Evolutionary conservation across 2,888 invertebrate species (phyloP).

Genomic region (Periphyllus acericola): DNA sequence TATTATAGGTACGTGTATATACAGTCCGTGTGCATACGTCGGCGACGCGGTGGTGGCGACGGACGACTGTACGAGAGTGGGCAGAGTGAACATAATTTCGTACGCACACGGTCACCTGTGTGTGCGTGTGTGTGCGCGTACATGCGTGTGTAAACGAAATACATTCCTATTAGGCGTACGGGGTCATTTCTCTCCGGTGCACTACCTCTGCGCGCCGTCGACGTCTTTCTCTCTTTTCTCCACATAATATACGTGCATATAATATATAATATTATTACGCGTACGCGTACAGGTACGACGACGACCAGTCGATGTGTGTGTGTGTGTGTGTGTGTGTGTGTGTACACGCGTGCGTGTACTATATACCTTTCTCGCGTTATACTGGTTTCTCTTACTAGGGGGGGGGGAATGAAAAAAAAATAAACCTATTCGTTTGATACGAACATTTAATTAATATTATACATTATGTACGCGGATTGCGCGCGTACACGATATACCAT

Average conservation of each 20-base stretch:
- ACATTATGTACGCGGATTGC: neutral
- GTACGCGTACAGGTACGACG: neutral
- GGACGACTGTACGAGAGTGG: conserved; percentile 31
- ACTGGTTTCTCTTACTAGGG: conserved; percentile 24
- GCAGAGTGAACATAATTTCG: conserved; percentile 37
- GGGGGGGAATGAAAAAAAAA: neutral
- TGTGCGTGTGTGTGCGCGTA: neutral
- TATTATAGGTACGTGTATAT: no score
- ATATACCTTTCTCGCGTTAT: neutral
- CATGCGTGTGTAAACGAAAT: conserved; percentile 41
- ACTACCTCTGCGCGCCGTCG: neutral
- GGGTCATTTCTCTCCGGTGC: conserved; percentile 50
- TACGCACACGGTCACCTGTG: neutral
- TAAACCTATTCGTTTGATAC: conserved; percentile 19
- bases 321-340: no score
- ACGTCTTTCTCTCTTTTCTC: conserved; percentile 44
- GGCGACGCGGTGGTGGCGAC: neutral
- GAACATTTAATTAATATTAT: conserved; percentile 31
- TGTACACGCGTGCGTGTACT: no score
- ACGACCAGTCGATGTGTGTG: neutral
- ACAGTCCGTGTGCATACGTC: neutral
- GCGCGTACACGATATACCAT: neutral
- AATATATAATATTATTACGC: neutral
- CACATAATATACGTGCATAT: neutral
- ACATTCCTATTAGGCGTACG: conserved; percentile 48